Conservation (phyloP, 2,888 invertebrate genomes). For the Elmis aenea region DNA sequence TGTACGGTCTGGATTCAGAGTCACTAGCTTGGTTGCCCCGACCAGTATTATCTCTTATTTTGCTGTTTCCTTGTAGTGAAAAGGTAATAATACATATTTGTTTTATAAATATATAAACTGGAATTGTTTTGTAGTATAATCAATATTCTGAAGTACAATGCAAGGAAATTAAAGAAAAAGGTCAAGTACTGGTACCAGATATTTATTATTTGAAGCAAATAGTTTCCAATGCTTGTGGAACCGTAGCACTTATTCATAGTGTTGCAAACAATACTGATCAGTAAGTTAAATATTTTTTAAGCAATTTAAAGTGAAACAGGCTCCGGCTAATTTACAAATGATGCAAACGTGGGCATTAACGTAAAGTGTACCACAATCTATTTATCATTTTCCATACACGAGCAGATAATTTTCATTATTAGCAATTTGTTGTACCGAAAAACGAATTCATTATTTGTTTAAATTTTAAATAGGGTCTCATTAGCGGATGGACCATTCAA, state of each 20-base stretch:
- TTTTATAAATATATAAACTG: slow-evolving; percentile 4
- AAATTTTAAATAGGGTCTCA: slow-evolving; percentile 53
- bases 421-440: background rate
- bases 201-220: slow-evolving; percentile 88
- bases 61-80: slow-evolving; percentile 81
- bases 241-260: slow-evolving; percentile 92
- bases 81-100: slow-evolving; percentile 48
- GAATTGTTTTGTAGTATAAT: slow-evolving; percentile 59
- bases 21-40: slow-evolving; percentile 80
- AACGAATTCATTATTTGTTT: slow-evolving; percentile 1
- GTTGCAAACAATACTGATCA: slow-evolving; percentile 80
- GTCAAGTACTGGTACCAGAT: slow-evolving; percentile 59
- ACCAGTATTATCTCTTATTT: slow-evolving; percentile 80
- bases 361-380: no score
- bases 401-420: no score
- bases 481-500: slow-evolving; percentile 71
- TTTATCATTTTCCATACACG: no score
- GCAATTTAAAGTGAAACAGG: no score
- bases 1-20: slow-evolving; percentile 87
- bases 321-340: no score
- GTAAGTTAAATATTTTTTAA: no score
- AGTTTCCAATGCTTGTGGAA: slow-evolving; percentile 94
- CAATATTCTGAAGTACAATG: slow-evolving; percentile 64
- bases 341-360: no score
- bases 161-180: slow-evolving; percentile 57